Evolutionary conservation across 1,140 invertebrate species (phyloP), one percentile per base, ranked within the genome.

Genomic region (Thaumatotibia leucotreta): DNA sequence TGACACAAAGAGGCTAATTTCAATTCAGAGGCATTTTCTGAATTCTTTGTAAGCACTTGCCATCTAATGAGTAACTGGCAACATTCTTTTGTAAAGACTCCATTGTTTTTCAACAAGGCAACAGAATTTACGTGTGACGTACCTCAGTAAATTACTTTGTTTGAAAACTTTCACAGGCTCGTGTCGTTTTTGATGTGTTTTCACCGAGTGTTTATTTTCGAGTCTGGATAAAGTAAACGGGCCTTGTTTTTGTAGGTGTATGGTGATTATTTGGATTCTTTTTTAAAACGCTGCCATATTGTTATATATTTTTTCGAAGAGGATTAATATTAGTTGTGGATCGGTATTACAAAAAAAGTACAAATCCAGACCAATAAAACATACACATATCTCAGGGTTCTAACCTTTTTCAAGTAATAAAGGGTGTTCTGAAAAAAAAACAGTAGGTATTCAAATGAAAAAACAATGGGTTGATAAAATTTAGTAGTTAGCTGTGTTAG

Each of bases 41-140:
- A 58, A 58, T 29, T 14, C 52, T 58, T 58, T 58, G 22, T 58
- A 58, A 29, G 52, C 52, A 58, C n/a, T 58, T 27, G 52, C 6
- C 52, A 11, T 5, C 52, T 58, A 58, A 58, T 58, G 52, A 58
- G 23, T 27, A 52, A n/a, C 50, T 52, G 24, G 27, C 52, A 54
- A 54, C 50, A 58, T 58, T 58, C 27, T 58, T 58, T 27, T 58
- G 14, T 58, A 58, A 58, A 58, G 27, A 24, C 5, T 58, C 6
- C 52, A 31, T 58, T 58, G 27, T 58, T 58, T 58, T 58, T 14
- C 23, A 58, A 58, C 50, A 54, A 24, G 11, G 50, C 22, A 54
- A 54, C 52, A 58, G 23, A 58, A 58, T 58, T 58, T 58, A 58
- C 52, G 52, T 58, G 52, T 58, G 52, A 58, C 24, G 27, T 27